Conservation (phyloP, 2,888 invertebrate species). For the Megastigmus dorsalis region DNA sequence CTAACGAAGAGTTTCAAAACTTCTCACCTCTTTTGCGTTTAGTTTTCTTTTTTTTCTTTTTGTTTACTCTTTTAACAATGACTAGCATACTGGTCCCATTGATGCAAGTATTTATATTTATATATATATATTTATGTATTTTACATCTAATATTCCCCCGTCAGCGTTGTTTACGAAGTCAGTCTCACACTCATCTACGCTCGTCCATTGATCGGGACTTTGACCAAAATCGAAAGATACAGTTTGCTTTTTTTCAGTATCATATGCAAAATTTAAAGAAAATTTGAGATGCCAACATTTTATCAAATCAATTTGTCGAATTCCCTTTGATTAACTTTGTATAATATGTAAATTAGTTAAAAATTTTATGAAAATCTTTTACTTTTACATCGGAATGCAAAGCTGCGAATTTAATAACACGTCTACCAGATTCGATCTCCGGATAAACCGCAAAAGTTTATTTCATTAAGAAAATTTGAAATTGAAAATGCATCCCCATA, state of each 20-base stretch:
- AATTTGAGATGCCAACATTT: no score
- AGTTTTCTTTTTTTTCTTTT: slow-evolving; percentile 17
- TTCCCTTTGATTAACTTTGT: neutral
- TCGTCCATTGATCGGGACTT: neutral
- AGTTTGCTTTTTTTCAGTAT: neutral
- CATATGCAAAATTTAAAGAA: neutral
- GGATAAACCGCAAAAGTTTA: no score
- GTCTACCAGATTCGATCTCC: no score
- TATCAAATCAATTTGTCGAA: neutral
- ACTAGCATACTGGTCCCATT: slow-evolving; percentile 52
- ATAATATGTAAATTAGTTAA: neutral
- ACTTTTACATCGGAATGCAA: no score
- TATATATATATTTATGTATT: slow-evolving; percentile 46
- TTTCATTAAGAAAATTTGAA: no score
- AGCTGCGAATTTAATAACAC: no score
- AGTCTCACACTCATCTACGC: slow-evolving; percentile 39
- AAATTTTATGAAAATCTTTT: neutral
- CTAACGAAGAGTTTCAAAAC: slow-evolving; percentile 22
- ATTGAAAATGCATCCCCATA: no score
- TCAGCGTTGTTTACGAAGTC: slow-evolving; percentile 46
- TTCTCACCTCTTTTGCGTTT: slow-evolving; percentile 14
- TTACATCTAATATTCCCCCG: neutral
- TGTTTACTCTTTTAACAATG: slow-evolving; percentile 29
- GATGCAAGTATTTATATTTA: slow-evolving; percentile 55
- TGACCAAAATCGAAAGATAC: slow-evolving; percentile 6